Conservation (phyloP, 2,797 vertebrate genomes). For the Halcyon leucocephala region DNA sequence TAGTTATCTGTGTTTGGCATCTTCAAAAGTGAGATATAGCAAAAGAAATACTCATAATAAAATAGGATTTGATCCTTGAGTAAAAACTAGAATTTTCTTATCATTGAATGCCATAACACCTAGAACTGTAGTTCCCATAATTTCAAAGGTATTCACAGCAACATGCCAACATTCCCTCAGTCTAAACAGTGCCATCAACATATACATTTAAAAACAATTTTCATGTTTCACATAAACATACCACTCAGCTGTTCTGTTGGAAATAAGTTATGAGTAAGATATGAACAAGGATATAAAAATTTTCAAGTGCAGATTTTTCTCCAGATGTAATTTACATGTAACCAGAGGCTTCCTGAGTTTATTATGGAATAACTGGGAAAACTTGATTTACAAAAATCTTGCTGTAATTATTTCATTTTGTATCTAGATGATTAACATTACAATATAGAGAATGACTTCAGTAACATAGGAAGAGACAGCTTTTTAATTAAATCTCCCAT, state of each 20-base stretch:
- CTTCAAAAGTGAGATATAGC: background rate
- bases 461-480: background rate
- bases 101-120: background rate
- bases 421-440: background rate
- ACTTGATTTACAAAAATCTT: background rate
- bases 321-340: background rate
- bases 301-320: background rate
- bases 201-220: background rate
- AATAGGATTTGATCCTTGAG: background rate
- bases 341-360: background rate
- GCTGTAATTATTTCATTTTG: background rate
- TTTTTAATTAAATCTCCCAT: background rate
- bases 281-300: background rate
- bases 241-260: conserved; percentile 1
- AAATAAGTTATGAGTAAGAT: background rate
- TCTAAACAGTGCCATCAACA: background rate
- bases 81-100: background rate
- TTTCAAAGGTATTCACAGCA: conserved; percentile 16
- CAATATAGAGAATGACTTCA: background rate
- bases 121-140: background rate
- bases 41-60: background rate
- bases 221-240: conserved; percentile 24
- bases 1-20: background rate
- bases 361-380: background rate
- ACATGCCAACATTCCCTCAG: background rate